Conservation (phyloP, 2,797 vertebrate genomes). For the Natrix natrix region DNA sequence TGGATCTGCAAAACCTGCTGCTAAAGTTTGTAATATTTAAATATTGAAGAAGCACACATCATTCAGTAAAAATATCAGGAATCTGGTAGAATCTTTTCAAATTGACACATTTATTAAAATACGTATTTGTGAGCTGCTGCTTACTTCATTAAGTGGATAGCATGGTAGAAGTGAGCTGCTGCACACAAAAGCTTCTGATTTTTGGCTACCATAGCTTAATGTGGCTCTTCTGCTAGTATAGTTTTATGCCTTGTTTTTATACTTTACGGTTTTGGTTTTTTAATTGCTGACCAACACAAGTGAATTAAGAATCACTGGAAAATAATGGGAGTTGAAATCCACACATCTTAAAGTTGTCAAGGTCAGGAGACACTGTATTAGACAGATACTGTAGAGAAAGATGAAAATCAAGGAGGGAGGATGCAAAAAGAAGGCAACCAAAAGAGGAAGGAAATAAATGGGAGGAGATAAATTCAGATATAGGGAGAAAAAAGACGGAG, state of each 20-base stretch:
- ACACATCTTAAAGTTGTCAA: neutral
- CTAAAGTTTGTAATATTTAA: neutral
- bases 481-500: neutral
- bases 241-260: neutral
- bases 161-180: neutral
- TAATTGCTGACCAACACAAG: neutral
- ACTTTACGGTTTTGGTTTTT: neutral
- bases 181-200: neutral
- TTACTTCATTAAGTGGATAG: neutral
- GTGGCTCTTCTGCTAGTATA: neutral
- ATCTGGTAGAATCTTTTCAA: neutral
- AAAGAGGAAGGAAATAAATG: neutral
- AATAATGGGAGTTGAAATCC: neutral
- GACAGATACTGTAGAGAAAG: neutral
- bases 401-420: neutral
- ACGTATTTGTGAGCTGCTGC: neutral
- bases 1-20: neutral
- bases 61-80: neutral
- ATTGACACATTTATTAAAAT: neutral
- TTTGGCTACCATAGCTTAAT: neutral
- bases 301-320: neutral
- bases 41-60: neutral
- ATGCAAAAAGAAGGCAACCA: neutral
- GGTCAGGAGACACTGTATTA: neutral
- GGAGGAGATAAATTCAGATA: neutral